Base-by-base conservation (phyloP, 2,888 invertebrate genomes). In the Plebejus argus region DNA sequence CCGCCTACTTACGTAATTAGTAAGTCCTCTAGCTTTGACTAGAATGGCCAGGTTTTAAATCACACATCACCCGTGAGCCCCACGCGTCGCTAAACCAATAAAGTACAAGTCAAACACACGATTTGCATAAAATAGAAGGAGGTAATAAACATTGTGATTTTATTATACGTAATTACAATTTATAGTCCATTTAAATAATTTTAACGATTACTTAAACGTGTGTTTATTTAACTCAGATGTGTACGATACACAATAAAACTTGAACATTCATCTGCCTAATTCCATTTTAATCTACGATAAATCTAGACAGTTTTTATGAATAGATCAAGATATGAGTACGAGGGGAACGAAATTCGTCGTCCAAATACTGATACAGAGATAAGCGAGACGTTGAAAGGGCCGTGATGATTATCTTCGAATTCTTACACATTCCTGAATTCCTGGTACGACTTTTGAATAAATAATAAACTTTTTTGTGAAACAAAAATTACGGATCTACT, bases 401-500 rank as follows among this genome's bases (percentile, higher is more conserved):
- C 87, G 86, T 83, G 89, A 90, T 90, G 79, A 78, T 88, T 88
- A 90, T 84, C 84, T 78, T 74, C 66, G 83, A 84, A 85, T 90
- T 92, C 90, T 90, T 91, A 89, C 88, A 89, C 87, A 87, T 86
- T 90, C 91, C 89, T 91, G 89, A 87, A 85, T 85, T 88, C 91
- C 90, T 92, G 88, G 90, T 91, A 91, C 90, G 87, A 87, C 87
- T 88, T 90, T 89, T 91, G 91, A 92, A 90, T 92, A 39, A 12
- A 74, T 74, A 74, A 74, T 74, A 20, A 74, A 45, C 15, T 74
- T 49, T 49, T 74, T 49, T 28, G 28, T 49, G 20, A 23, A 49
- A 49, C 23, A 28, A 74, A 53, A 74, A 39, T n/a, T 71, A 39
- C n/a, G n/a, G 18, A 33, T 71, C 70, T 33, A 71, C 39, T 71